phyloP scores from a whole-genome alignment of 2,113 vertebrate species.

The Trinectes maculatus region DNA sequence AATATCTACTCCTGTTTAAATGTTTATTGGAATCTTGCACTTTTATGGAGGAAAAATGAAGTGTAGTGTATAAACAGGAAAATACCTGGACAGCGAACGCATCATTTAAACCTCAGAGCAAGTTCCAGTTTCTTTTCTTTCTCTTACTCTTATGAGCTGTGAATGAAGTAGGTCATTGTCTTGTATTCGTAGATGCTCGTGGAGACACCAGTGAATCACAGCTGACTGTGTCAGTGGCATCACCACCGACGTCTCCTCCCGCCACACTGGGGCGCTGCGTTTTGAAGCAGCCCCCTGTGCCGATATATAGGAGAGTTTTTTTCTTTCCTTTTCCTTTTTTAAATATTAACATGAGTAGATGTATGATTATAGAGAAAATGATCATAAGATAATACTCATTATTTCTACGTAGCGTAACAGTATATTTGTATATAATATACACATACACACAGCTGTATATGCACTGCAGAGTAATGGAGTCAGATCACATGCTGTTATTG shows the following conservation, averaged over 20 bases:
- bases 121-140: not conserved
- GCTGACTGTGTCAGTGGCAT: not conserved
- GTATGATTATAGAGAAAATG: too few species aligned
- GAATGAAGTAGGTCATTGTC: too few species aligned
- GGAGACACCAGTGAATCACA: not conserved
- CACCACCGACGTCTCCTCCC: slow-evolving; percentile 38
- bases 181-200: not conserved
- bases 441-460: too few species aligned
- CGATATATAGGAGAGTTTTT: too few species aligned
- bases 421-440: too few species aligned
- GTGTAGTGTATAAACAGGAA: slow-evolving; percentile 15
- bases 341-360: too few species aligned
- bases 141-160: not conserved
- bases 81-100: slow-evolving; percentile 10
- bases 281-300: slow-evolving; percentile 21
- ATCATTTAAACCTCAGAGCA: slow-evolving; percentile 15
- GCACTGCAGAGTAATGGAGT: too few species aligned
- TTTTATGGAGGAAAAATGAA: slow-evolving; percentile 39
- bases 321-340: too few species aligned
- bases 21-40: slow-evolving; percentile 45
- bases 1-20: slow-evolving; percentile 51
- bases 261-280: slow-evolving; percentile 51
- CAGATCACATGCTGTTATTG: too few species aligned
- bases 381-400: too few species aligned
- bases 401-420: too few species aligned